A percentile compares a stretch with the other conserved stretches of the same genome.
phyloP scores from a whole-genome alignment of 2,113 vertebrate species.

The Choloepus hoffmanni region DNA sequence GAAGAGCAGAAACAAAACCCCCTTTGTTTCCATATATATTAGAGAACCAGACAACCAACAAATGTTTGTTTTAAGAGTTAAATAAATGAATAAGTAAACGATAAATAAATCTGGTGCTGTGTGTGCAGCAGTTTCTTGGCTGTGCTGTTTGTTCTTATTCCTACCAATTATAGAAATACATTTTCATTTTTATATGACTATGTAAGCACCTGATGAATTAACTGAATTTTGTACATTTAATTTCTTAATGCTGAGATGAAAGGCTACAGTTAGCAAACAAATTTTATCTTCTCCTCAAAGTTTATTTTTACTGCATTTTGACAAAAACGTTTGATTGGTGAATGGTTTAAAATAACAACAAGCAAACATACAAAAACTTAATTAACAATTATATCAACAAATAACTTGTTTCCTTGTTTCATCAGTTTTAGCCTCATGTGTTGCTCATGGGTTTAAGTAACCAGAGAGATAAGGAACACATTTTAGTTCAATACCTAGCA shows the following conservation, averaged over 20 bases:
- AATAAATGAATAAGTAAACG: not conserved
- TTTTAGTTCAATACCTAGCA: not conserved
- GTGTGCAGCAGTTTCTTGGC: not conserved
- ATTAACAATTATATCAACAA: not conserved
- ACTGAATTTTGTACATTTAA: not conserved
- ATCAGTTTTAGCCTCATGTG: not conserved
- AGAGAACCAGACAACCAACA: not conserved
- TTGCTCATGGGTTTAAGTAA: not conserved
- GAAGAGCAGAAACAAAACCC: not conserved
- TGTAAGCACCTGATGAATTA: not conserved
- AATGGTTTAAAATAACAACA: not conserved
- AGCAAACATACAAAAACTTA: not conserved
- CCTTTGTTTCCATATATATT: not conserved
- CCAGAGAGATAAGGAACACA: not conserved
- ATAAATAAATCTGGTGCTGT: not conserved
- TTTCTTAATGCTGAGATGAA: not conserved
- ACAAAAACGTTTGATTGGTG: conserved; percentile 7
- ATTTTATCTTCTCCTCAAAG: not conserved
- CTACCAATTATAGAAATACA: not conserved
- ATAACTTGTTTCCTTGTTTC: not conserved
- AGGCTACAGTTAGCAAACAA: not conserved
- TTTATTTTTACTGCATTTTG: not conserved
- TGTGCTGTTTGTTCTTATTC: not conserved
- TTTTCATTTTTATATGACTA: not conserved
- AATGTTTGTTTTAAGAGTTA: not conserved